Percentiles rank a stretch among this genome's conserved stretches.
Evolutionary conservation across 2,888 invertebrate species (phyloP).

Genomic region (Eupithecia dodoneata): DNA sequence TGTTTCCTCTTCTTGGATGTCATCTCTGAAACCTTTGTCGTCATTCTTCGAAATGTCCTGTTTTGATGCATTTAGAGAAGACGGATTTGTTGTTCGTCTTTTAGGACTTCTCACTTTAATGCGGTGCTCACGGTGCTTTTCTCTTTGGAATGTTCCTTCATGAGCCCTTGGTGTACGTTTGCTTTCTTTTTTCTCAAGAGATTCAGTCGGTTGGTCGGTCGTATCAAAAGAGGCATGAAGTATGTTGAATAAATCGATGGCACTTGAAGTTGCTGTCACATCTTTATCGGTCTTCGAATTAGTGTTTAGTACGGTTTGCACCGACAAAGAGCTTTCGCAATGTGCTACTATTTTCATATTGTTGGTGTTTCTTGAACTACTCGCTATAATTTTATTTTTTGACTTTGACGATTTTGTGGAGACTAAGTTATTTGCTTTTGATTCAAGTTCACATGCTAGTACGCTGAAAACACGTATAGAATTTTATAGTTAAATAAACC

Average conservation of each 20-base stretch:
- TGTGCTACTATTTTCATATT: conserved; percentile 54
- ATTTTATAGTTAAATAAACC: background rate
- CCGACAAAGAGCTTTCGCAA: conserved; percentile 52
- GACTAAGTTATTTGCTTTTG: conserved; percentile 44
- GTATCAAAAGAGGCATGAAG: conserved; percentile 31
- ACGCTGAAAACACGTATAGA: conserved; percentile 40
- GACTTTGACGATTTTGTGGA: conserved; percentile 46
- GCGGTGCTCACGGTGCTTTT: conserved; percentile 65
- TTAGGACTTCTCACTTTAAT: conserved; percentile 74
- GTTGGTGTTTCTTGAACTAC: conserved; percentile 54
- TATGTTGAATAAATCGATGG: conserved; percentile 56
- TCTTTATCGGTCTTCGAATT: conserved; percentile 58
- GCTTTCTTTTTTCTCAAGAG: conserved; percentile 18
- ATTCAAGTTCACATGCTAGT: conserved; percentile 47
- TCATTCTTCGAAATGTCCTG: conserved; percentile 36
- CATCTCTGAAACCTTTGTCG: conserved; percentile 31
- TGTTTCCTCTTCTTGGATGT: background rate
- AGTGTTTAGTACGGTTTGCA: conserved; percentile 40
- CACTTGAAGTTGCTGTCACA: conserved; percentile 62
- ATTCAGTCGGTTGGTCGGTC: conserved; percentile 21
- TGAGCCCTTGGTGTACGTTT: conserved; percentile 41
- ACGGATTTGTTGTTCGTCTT: conserved; percentile 52
- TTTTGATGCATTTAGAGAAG: conserved; percentile 30
- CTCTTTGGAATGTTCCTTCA: conserved; percentile 53
- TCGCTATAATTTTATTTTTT: conserved; percentile 55